phyloP scores from a whole-genome alignment of 2,113 vertebrate genomes.

The Diphyllodes magnificus region DNA sequence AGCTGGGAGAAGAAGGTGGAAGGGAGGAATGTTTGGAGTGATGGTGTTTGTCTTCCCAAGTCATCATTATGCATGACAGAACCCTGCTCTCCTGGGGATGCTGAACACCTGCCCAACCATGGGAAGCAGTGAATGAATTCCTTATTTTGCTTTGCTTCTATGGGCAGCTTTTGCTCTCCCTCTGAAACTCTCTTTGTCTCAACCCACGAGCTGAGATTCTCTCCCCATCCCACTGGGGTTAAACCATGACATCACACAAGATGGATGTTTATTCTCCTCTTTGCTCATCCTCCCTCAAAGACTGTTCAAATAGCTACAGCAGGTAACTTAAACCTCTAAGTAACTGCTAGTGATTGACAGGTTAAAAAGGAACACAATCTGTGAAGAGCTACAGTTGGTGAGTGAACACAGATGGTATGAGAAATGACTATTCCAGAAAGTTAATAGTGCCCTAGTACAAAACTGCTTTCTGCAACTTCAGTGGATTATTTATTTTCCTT shows the following conservation, averaged over 20 bases:
- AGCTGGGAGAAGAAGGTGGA: neutral
- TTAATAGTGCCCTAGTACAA: neutral
- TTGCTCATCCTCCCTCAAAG: neutral
- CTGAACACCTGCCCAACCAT: neutral
- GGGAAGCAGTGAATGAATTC: neutral
- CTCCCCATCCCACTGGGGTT: neutral
- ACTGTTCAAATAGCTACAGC: neutral
- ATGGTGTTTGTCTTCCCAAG: neutral
- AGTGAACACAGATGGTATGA: constrained; percentile 26
- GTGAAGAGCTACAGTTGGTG: neutral
- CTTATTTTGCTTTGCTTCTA: neutral
- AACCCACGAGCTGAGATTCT: neutral
- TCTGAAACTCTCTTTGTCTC: neutral
- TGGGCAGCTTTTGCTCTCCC: neutral
- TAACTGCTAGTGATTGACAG: neutral
- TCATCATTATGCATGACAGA: neutral
- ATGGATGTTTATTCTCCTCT: neutral
- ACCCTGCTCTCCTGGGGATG: neutral
- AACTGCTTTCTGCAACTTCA: neutral
- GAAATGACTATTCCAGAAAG: constrained; percentile 2
- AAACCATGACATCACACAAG: neutral
- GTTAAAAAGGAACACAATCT: constrained; percentile 23
- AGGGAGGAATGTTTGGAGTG: neutral
- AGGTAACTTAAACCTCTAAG: constrained; percentile 9
- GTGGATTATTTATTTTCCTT: neutral